Percentiles rank a stretch among this genome's conserved stretches.
These are phyloP conservation scores for Leptinotarsa undecemlineata DNA, from an alignment of 1,140 invertebrate genomes.

Conservation along the genomic window DNA sequence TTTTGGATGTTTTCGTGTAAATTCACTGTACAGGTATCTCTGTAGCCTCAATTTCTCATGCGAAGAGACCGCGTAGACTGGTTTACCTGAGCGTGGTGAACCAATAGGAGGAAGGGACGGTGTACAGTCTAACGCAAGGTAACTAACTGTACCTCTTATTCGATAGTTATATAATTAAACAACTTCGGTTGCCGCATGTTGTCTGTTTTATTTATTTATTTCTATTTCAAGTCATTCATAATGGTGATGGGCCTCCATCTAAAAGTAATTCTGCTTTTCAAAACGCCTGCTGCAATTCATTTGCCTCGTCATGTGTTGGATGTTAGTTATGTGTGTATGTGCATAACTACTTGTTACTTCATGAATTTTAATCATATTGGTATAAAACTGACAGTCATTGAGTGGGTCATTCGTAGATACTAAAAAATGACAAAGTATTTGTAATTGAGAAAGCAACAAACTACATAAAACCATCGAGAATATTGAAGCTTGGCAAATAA, in stretches of 20 bases:
- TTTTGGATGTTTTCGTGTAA: slow-evolving; percentile 38
- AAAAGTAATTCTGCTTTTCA: background rate
- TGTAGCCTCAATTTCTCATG: slow-evolving; percentile 41
- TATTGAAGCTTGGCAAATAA: too few relatives aligned
- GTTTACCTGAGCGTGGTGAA: slow-evolving; percentile 50
- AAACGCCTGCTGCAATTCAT: background rate
- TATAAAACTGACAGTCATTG: too few relatives aligned
- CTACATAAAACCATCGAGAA: too few relatives aligned
- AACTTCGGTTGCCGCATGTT: slow-evolving; percentile 32
- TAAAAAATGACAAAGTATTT: too few relatives aligned
- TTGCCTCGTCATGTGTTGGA: background rate
- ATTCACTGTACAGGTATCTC: slow-evolving; percentile 44
- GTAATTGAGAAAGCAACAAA: too few relatives aligned
- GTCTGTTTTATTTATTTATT: slow-evolving; percentile 26
- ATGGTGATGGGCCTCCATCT: background rate
- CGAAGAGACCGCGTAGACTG: slow-evolving; percentile 48
- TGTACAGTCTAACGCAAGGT: slow-evolving; percentile 48
- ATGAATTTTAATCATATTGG: background rate
- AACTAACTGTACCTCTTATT: slow-evolving; percentile 52
- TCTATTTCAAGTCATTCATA: slow-evolving; percentile 16
- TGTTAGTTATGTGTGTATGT: background rate
- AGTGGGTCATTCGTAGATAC: too few relatives aligned
- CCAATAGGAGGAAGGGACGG: slow-evolving; percentile 47
- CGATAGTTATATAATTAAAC: slow-evolving; percentile 50
- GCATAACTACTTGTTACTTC: background rate